phyloP scores from a whole-genome alignment of 2,888 invertebrate genomes.

The Melieria crassipennis region DNA sequence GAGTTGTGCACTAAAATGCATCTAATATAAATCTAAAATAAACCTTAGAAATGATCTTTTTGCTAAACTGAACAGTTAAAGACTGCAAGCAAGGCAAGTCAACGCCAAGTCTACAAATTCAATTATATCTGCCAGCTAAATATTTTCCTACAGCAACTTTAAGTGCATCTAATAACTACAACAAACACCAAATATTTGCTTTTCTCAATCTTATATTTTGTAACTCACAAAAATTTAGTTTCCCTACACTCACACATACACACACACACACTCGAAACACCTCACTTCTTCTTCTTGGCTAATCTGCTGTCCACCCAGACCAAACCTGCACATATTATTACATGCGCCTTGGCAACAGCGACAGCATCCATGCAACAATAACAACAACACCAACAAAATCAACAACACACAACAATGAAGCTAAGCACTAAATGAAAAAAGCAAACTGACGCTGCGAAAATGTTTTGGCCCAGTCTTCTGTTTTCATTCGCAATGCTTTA shows the following conservation, averaged over 20 bases:
- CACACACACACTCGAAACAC: neutral
- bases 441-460: slow-evolving; percentile 14
- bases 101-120: no score
- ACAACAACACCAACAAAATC: neutral
- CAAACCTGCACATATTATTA: slow-evolving; percentile 12
- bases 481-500: slow-evolving; percentile 7
- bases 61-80: no score
- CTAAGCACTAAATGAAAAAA: slow-evolving; percentile 8
- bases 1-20: no score
- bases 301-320: neutral
- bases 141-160: no score
- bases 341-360: slow-evolving; percentile 16
- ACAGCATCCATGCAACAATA: neutral
- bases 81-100: no score
- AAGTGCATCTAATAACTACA: no score
- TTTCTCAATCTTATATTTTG: no score
- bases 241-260: neutral
- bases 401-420: neutral
- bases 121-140: no score
- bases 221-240: slow-evolving; percentile 2
- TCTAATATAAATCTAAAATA: no score
- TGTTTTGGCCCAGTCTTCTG: slow-evolving; percentile 6
- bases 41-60: no score
- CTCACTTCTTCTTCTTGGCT: slow-evolving; percentile 2
- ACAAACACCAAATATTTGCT: no score